These are phyloP conservation scores for Strigops habroptila DNA, from an alignment of 2,113 vertebrate species.

Conservation along the genomic window DNA sequence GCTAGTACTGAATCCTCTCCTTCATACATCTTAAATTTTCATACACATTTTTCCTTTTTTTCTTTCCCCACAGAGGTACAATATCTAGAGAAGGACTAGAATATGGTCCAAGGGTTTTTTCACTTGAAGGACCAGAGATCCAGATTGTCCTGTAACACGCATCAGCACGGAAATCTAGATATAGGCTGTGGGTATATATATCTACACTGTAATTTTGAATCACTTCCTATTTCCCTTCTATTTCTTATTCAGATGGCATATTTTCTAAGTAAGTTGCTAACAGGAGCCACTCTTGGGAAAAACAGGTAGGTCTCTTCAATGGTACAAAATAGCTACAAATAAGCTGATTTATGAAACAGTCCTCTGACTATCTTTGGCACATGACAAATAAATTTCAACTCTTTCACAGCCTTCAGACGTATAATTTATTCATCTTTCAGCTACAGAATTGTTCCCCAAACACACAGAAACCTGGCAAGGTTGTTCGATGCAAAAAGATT, in stretches of 20 bases:
- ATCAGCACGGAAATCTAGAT: not conserved
- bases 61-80: accelerated
- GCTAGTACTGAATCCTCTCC: not conserved
- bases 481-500: not conserved
- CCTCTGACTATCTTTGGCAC: not conserved
- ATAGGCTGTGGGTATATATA: not conserved
- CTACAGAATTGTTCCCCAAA: not conserved
- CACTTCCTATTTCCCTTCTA: not conserved
- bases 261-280: not conserved
- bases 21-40: not conserved
- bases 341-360: not conserved
- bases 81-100: not conserved
- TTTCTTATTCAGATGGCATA: not conserved
- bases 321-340: not conserved
- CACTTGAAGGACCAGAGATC: not conserved
- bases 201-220: not conserved
- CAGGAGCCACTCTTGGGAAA: not conserved
- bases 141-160: not conserved
- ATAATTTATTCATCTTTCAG: not conserved
- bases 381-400: not conserved
- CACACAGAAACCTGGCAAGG: not conserved
- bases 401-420: not conserved
- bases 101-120: not conserved
- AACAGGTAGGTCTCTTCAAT: not conserved
- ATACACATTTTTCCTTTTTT: not conserved